Evolutionary conservation across 2,113 vertebrate genomes (phyloP), one percentile per base, ranked within the genome.

Genomic region (Condylura cristata): DNA sequence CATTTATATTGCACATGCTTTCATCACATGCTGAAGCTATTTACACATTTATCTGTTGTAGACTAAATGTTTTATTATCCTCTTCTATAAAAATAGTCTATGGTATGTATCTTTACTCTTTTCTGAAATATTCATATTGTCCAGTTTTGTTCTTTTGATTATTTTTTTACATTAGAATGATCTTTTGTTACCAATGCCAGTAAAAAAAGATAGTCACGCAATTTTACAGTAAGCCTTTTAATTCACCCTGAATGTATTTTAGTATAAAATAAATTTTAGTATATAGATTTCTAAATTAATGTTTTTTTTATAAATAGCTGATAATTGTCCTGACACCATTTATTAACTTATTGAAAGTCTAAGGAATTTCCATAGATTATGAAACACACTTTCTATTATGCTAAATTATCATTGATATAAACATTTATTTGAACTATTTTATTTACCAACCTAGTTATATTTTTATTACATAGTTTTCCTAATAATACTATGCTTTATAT

Each of bases 381-480:
- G 32, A 90, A 60, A 37, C 14, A 44, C 14, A 28, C n/a, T 70
- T 94, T 86, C 8, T 68, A 4, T 44, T 68, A 51, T 34, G 75
- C 79, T 88, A 89, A 88, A 68, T 68, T 75, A 41, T 90, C 53
- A 56, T 12, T 86, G 44, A 91, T 75, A 39, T 30, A 70, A 60
- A 13, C 1, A 6, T 76, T 11, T 85, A 85, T 32, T 93, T 93
- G 51, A 93, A 20, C 51, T 76, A 66, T 46, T 56, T 24, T 88
- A 66, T 63, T 92, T 88, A 82, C 11, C 16, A 95, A 87, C 28
- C 30, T 26, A 89, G 22, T 94, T n/a, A 88, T 68, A 16, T 60
- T 74, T 86, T 91, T 79, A 48, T 81, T 90, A 53, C 30, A 70
- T 68, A 63, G 86, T 89, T 91, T 90, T 63, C 86, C 24, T 34